Base-by-base conservation (phyloP, 2,797 vertebrate species). In the Schizopygopsis pylzovi region DNA sequence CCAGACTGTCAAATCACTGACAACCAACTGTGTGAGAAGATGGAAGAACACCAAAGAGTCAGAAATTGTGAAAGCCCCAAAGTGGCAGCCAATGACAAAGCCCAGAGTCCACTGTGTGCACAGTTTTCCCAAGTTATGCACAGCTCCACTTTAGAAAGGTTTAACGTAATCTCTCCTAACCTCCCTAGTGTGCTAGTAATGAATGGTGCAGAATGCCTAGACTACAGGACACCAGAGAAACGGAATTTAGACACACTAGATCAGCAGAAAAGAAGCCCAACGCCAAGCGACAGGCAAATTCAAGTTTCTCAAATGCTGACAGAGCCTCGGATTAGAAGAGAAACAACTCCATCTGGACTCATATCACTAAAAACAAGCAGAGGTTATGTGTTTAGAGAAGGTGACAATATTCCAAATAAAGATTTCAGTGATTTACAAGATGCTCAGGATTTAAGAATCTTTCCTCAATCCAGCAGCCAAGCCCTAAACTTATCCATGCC, bases 401-500 rank as follows among this genome's bases (percentile, higher is more conserved):
- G 87, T 37, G 92, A 91, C 80, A 91, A 90, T n/a, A 90, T 90
- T 47, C 91, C 87, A 3, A 49, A 88, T 79, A 61, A 85, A 4
- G 81, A 90, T 76, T 95, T 93, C 15, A 87, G 93, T 77, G 92
- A 94, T 37, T 85, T 90, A 3, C 90, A 91, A 45, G 87, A 90
- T 81, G 92, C 92, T 85, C 94, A 93, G 61, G 94, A 95, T 88
- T 93, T 94, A 84, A 90, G 95, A 90, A 90, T 94, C 79, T 91
- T 91, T 45, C 82, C 92, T 47, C 68, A 93, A 85, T 93, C 94
- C 79, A 93, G 93, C 63, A 85, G 82, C 4, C 94, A 95, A 93
- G 95, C 95, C 93, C 95, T 96, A 93, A 95, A 96, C 90, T 90
- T 96, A 86, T 95, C 94, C 89, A 95, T 95, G 94, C 94, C 94